These are phyloP conservation scores for Scaptomyza flava DNA, from an alignment of 2,888 invertebrate species.

Conservation along the genomic window DNA sequence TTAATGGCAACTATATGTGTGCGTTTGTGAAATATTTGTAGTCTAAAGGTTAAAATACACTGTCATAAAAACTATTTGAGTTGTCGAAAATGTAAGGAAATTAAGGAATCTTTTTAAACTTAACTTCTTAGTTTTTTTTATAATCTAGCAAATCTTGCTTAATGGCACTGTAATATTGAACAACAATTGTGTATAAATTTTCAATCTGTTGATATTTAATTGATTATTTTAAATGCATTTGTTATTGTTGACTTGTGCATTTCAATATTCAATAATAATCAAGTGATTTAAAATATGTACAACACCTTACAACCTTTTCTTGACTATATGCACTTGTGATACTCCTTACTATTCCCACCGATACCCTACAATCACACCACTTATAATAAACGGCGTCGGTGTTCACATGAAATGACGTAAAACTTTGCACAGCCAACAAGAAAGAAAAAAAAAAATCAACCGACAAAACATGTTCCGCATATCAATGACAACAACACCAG, in stretches of 20 bases:
- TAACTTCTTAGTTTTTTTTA: no score
- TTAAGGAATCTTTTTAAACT: no score
- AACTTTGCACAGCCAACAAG: constrained; percentile 59
- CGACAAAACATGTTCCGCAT: constrained; percentile 76
- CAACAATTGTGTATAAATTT: no score
- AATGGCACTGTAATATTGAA: no score
- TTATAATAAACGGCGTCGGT: constrained; percentile 41
- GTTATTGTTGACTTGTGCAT: no score
- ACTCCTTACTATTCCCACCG: not conserved
- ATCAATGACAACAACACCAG: constrained; percentile 63
- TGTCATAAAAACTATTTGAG: not conserved
- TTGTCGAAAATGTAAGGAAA: no score
- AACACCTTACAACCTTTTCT: not conserved
- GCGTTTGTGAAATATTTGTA: not conserved
- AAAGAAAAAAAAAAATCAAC: not conserved
- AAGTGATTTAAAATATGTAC: no score
- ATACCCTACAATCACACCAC: constrained; percentile 53
- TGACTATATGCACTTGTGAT: not conserved
- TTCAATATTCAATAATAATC: no score
- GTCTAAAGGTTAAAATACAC: constrained; percentile 9
- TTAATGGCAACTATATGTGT: constrained; percentile 7
- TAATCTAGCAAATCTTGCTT: no score
- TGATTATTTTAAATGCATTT: no score
- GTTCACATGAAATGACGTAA: constrained; percentile 65
- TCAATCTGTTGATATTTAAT: no score